A percentile compares a stretch with the other conserved stretches of the same genome.
Conservation (phyloP, 1,140 invertebrate genomes). For the Drosophila varians region DNA sequence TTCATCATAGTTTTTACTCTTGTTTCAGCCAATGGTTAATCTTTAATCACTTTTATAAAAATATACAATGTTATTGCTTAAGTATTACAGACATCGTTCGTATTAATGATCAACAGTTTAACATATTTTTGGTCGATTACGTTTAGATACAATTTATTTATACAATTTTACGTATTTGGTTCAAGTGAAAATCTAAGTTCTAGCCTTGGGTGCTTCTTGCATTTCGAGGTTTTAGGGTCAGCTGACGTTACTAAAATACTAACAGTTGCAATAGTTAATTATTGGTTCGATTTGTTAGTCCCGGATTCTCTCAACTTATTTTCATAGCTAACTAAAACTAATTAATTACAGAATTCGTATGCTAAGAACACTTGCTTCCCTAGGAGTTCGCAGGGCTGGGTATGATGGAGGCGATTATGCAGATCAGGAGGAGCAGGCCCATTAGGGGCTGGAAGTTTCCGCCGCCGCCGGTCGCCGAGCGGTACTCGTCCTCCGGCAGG, state of each 20-base stretch:
- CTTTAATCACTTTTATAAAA: constrained; percentile 78
- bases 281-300: constrained; percentile 62
- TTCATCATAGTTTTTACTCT: too few relatives aligned
- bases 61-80: constrained; percentile 72
- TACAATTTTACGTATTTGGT: constrained; percentile 56
- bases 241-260: constrained; percentile 46
- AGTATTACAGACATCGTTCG: constrained; percentile 37
- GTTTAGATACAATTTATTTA: constrained; percentile 45
- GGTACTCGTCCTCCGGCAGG: constrained; percentile 76
- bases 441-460: background rate
- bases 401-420: constrained; percentile 18
- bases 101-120: constrained; percentile 57
- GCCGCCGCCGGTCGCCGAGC: constrained; percentile 47
- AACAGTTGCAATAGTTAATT: constrained; percentile 43
- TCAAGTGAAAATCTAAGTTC: constrained; percentile 33
- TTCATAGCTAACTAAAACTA: constrained; percentile 74
- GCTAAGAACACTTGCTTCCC: constrained; percentile 8
- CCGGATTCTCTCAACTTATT: constrained; percentile 63
- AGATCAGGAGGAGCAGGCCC: constrained; percentile 2
- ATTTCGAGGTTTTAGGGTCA: constrained; percentile 26
- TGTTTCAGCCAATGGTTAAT: background rate
- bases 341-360: constrained; percentile 39
- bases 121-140: constrained; percentile 62
- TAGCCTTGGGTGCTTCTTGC: constrained; percentile 15
- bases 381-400: constrained; percentile 1